Conservation (phyloP, 2,888 invertebrate species). For the Drosophila pegasa region DNA sequence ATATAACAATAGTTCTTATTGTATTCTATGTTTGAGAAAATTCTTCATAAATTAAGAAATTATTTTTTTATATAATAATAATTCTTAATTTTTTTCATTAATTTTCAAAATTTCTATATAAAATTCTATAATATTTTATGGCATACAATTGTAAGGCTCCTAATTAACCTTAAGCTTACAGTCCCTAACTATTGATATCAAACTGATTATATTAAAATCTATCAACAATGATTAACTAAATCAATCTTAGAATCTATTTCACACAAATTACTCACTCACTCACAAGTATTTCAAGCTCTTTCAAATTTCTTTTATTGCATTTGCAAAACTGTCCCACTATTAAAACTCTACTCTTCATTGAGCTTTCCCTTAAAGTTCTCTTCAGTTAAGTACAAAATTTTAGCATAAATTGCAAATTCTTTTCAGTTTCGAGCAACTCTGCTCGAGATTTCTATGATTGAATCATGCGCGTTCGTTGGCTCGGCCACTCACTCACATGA, state of each 20-base stretch:
- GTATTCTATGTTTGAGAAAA: too few species aligned
- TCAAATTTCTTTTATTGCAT: not conserved
- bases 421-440: not conserved
- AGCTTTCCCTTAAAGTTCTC: too few species aligned
- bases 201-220: not conserved
- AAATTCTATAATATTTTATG: too few species aligned
- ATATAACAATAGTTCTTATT: too few species aligned
- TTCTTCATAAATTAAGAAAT: too few species aligned
- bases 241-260: not conserved
- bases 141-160: too few species aligned
- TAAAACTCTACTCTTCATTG: not conserved
- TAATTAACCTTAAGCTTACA: too few species aligned
- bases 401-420: not conserved
- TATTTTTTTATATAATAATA: too few species aligned
- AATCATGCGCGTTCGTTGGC: slow-evolving; percentile 17
- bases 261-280: not conserved
- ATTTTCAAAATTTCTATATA: too few species aligned
- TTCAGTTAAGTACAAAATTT: not conserved
- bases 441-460: not conserved
- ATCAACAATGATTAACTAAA: not conserved
- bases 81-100: too few species aligned
- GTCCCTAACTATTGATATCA: too few species aligned
- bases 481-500: slow-evolving; percentile 15
- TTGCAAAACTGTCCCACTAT: too few species aligned
- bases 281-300: not conserved